Evolutionary conservation across 2,113 vertebrate species (phyloP).

Genomic region (Prochilodus magdalenae): DNA sequence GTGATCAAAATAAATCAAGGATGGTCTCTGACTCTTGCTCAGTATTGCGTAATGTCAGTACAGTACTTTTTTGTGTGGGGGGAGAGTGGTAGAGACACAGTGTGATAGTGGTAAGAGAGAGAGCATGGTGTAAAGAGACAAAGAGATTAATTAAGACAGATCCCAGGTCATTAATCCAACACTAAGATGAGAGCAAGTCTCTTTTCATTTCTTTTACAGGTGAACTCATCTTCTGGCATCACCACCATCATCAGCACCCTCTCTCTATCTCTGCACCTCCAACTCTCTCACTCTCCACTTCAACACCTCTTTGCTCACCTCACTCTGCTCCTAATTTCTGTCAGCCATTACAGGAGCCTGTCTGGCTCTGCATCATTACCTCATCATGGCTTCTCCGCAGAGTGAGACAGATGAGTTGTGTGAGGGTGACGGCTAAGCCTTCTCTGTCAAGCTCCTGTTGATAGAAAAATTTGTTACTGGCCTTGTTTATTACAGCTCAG

Average conservation of each 20-base stretch:
- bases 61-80: neutral
- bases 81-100: slow-evolving; percentile 22
- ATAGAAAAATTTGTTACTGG: neutral
- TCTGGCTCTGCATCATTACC: slow-evolving; percentile 28
- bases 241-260: slow-evolving; percentile 4
- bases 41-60: too few species aligned
- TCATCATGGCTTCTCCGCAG: slow-evolving; percentile 15
- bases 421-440: neutral
- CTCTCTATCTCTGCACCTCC: slow-evolving; percentile 9
- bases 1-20: too few species aligned
- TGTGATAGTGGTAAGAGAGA: slow-evolving; percentile 17
- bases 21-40: too few species aligned
- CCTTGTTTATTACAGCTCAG: neutral
- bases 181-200: too few species aligned
- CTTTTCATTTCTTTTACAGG: neutral
- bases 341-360: slow-evolving; percentile 20
- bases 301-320: slow-evolving; percentile 6
- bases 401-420: slow-evolving; percentile 25
- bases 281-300: slow-evolving; percentile 3
- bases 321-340: slow-evolving; percentile 19
- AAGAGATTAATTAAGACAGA: slow-evolving; percentile 77
- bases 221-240: neutral
- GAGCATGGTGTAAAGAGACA: slow-evolving; percentile 55
- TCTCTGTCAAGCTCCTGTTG: neutral
- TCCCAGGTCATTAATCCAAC: slow-evolving; percentile 62